Conservation (phyloP, 2,113 vertebrate species). For the Cyanocitta stelleri region DNA sequence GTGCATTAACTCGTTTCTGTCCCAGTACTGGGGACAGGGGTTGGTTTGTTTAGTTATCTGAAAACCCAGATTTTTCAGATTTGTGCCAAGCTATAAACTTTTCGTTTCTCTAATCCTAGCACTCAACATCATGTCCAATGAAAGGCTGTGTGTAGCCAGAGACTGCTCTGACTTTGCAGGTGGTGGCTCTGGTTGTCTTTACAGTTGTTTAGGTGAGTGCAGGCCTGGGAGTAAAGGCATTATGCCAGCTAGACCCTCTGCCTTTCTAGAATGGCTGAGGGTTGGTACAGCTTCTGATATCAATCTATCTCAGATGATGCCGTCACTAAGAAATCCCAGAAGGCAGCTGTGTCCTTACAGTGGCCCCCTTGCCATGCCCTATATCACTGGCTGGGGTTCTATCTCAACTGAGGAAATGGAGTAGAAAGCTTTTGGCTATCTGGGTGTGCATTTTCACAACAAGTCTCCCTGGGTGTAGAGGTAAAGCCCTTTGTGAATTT, state of each 20-base stretch:
- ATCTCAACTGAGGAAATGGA: background rate
- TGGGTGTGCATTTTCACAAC: background rate
- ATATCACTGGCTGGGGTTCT: background rate
- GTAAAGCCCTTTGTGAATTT: background rate
- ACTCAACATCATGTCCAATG: background rate
- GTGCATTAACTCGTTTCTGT: background rate
- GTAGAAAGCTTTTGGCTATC: background rate
- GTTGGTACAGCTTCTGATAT: background rate
- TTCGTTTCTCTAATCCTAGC: background rate
- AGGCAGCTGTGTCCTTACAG: background rate
- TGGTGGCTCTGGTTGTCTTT: background rate
- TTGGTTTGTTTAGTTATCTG: background rate
- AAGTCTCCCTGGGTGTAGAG: background rate
- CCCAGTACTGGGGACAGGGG: background rate
- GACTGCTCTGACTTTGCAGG: background rate
- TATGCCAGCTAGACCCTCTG: background rate
- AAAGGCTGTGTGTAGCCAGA: background rate
- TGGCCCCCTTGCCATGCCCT: background rate
- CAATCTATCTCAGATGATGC: background rate
- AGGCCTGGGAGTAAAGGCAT: background rate
- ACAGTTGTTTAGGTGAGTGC: background rate
- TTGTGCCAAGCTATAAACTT: background rate
- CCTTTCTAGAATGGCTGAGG: background rate
- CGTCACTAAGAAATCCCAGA: background rate
- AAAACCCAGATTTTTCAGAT: background rate